A percentile compares a stretch with the other conserved stretches of the same genome.
Conservation (phyloP, 2,113 vertebrate genomes). For the Rhynchopsitta pachyrhyncha region DNA sequence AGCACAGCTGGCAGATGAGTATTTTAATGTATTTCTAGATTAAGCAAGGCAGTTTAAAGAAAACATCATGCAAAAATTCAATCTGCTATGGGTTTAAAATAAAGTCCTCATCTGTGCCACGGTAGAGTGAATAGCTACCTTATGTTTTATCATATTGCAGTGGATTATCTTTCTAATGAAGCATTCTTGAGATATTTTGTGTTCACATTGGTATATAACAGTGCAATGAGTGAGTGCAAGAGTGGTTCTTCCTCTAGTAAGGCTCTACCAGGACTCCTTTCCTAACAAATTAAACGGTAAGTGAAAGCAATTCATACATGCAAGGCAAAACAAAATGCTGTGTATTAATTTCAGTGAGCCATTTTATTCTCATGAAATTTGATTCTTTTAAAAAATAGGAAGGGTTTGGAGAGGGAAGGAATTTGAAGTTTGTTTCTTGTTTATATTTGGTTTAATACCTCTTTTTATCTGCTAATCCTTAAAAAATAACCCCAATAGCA, state of each 20-base stretch:
- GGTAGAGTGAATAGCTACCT: constrained; percentile 68
- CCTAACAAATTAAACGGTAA: constrained; percentile 49
- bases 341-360: constrained; percentile 24
- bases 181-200: constrained; percentile 57
- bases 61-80: constrained; percentile 76
- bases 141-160: constrained; percentile 73
- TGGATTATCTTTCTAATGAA: constrained; percentile 76
- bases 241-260: constrained; percentile 52
- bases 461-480: background rate
- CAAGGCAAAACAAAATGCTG: constrained; percentile 10
- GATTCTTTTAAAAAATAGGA: background rate
- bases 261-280: constrained; percentile 8
- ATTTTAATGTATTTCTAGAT: constrained; percentile 79
- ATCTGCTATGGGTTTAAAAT: constrained; percentile 74
- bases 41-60: constrained; percentile 75
- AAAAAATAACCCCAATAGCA: background rate
- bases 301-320: constrained; percentile 37
- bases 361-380: background rate
- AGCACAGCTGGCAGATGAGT: constrained; percentile 77
- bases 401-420: background rate
- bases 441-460: background rate
- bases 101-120: constrained; percentile 69
- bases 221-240: constrained; percentile 53
- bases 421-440: background rate
- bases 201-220: constrained; percentile 45